These are phyloP conservation scores for Verasper variegatus DNA, from an alignment of 2,113 vertebrate species.

Conservation along the genomic window DNA sequence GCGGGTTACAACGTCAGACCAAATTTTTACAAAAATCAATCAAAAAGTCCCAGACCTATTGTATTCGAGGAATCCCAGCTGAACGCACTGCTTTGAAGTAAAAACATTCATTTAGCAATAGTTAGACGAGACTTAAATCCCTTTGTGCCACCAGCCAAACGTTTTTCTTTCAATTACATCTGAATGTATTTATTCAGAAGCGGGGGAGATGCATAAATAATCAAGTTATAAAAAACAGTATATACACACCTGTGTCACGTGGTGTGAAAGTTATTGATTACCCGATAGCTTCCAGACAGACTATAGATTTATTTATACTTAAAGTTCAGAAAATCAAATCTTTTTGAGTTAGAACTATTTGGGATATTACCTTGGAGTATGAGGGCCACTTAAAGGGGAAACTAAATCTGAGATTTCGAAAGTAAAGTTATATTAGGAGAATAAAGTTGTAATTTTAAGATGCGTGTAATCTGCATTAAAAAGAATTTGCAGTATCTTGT, in stretches of 20 bases:
- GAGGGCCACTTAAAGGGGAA: too few species aligned
- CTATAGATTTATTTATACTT: slow-evolving; percentile 26
- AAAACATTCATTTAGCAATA: neutral
- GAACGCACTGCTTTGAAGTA: neutral
- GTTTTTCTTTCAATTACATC: neutral
- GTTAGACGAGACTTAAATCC: neutral
- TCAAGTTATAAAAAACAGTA: neutral
- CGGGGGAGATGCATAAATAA: neutral
- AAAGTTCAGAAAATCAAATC: neutral
- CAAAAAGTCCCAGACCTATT: neutral
- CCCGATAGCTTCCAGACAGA: slow-evolving; percentile 13
- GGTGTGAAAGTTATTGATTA: slow-evolving; percentile 42
- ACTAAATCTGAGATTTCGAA: too few species aligned
- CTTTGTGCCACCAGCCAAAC: neutral
- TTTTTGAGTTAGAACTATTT: neutral
- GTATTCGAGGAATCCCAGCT: neutral
- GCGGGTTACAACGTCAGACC: slow-evolving; percentile 16
- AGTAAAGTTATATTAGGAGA: too few species aligned
- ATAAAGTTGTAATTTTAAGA: too few species aligned
- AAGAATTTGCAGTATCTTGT: too few species aligned
- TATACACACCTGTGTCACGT: slow-evolving; percentile 34
- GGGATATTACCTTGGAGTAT: too few species aligned
- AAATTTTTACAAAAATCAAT: slow-evolving; percentile 37
- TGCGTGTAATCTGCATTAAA: too few species aligned
- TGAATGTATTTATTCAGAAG: neutral